Conservation (phyloP, 2,113 vertebrate species). For the Tyrannus savana region DNA sequence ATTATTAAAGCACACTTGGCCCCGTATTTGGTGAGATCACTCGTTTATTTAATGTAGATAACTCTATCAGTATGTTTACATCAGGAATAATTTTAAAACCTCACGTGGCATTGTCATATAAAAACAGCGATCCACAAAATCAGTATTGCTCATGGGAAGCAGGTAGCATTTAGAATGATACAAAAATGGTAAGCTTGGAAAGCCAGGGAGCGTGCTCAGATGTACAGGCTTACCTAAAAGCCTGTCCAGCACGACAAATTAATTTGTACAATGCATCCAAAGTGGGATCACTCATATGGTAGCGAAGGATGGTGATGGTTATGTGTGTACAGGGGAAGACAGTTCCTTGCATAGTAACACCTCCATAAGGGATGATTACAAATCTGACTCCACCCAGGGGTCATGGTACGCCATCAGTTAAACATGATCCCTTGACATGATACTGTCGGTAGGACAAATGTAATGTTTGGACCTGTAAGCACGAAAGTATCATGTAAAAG, state of each 20-base stretch:
- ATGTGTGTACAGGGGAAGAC: fast-evolving
- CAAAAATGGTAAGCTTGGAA: not conserved
- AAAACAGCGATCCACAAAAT: not conserved
- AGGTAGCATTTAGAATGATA: not conserved
- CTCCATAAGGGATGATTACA: not conserved
- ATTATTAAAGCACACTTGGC: not conserved
- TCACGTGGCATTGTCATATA: not conserved
- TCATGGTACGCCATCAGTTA: not conserved
- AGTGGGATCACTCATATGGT: fast-evolving
- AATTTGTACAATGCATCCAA: not conserved
- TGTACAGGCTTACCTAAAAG: not conserved
- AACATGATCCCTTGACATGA: not conserved
- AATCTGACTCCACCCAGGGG: not conserved
- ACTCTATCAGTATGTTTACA: not conserved
- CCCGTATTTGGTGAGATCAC: not conserved
- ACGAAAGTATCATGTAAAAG: not conserved
- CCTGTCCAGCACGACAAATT: not conserved
- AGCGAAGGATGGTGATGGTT: not conserved
- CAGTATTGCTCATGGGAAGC: not conserved
- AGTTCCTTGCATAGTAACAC: not conserved
- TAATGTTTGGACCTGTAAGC: not conserved
- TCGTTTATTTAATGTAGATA: not conserved
- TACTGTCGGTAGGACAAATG: not conserved
- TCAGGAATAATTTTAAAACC: not conserved
- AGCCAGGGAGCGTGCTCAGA: not conserved